phyloP scores from a whole-genome alignment of 2,888 invertebrate genomes.

The Troides aeacus region DNA sequence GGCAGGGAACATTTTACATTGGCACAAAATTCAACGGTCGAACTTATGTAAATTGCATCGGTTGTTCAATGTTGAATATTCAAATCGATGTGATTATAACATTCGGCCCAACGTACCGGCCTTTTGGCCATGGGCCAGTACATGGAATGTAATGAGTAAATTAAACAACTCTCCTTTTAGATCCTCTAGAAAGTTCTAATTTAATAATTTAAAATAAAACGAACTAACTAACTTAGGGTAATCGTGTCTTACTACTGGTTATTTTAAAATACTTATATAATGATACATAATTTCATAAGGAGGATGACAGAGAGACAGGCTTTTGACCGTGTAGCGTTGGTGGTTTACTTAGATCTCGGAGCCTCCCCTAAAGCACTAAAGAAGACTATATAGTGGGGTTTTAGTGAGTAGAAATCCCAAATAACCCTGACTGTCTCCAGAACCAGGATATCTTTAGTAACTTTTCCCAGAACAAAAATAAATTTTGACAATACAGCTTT shows the following conservation, averaged over 20 bases:
- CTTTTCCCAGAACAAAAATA: no score
- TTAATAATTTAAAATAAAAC: background rate
- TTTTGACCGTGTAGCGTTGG: no score
- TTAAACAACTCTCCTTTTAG: constrained; percentile 55
- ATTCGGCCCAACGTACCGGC: constrained; percentile 68
- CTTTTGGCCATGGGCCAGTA: constrained; percentile 75
- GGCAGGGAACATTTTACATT: constrained; percentile 68
- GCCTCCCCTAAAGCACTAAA: no score
- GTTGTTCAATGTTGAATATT: constrained; percentile 78
- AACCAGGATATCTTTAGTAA: no score
- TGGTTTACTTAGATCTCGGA: no score
- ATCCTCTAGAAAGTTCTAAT: constrained; percentile 30
- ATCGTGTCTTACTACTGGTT: background rate
- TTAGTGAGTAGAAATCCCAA: no score
- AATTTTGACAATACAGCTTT: no score
- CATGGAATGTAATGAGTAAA: constrained; percentile 73
- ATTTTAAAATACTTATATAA: no score
- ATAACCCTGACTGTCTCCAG: no score
- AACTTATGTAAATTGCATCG: constrained; percentile 78
- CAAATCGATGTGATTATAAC: constrained; percentile 81
- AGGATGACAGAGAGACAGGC: no score
- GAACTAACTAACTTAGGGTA: background rate
- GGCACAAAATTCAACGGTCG: constrained; percentile 76
- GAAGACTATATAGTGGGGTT: no score
- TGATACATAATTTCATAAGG: no score